Conservation (phyloP, 2,888 invertebrate genomes). For the Thecophora atra region DNA sequence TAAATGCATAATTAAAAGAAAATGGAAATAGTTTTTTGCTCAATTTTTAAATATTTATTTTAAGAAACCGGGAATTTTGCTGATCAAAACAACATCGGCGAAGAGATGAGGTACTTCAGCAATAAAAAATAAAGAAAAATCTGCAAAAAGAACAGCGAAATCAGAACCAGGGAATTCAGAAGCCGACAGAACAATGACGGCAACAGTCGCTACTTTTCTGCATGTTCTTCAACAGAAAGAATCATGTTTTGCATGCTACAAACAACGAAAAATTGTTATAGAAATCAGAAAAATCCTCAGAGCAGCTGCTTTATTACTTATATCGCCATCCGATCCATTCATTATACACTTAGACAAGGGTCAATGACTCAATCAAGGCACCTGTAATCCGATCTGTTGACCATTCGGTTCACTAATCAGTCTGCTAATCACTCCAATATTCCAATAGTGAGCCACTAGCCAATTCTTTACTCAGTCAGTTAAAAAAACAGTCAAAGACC, state of each 20-base stretch:
- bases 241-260: constrained; percentile 35
- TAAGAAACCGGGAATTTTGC: background rate
- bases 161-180: background rate
- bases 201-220: constrained; percentile 17
- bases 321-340: constrained; percentile 7
- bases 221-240: constrained; percentile 20
- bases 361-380: no score
- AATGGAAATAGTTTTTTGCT: no score
- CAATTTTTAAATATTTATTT: background rate
- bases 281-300: no score
- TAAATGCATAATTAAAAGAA: no score
- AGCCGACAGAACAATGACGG: background rate
- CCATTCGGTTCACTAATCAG: background rate
- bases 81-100: constrained; percentile 13
- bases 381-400: no score
- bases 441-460: no score
- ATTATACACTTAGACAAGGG: no score
- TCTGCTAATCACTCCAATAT: no score
- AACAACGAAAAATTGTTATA: constrained; percentile 7
- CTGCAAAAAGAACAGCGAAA: background rate
- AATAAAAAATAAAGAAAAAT: background rate
- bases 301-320: no score
- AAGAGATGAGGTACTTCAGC: background rate
- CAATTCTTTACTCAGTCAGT: no score
- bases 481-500: no score